Conservation (phyloP, 1,140 invertebrate species). For the Musca vetustissima region DNA sequence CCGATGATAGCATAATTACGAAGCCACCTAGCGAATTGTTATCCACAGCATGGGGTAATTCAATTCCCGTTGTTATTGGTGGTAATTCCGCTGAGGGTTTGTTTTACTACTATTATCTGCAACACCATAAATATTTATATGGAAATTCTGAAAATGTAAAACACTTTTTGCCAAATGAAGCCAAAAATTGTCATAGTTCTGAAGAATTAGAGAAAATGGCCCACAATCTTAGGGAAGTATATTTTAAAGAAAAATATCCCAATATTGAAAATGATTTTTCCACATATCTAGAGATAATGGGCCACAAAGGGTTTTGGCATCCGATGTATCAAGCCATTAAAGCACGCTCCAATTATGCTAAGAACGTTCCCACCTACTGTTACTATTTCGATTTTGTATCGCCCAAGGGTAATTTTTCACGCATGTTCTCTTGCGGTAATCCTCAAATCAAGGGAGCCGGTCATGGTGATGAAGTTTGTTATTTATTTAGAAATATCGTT, state of each 20-base stretch:
- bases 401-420: conserved; percentile 40
- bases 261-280: conserved; percentile 24
- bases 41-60: conserved; percentile 43
- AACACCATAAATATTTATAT: conserved; percentile 33
- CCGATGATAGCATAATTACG: conserved; percentile 33
- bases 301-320: conserved; percentile 53
- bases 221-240: conserved; percentile 30
- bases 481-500: conserved; percentile 61
- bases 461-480: conserved; percentile 67
- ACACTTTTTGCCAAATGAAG: conserved; percentile 34
- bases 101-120: conserved; percentile 40
- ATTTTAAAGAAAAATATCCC: conserved; percentile 34
- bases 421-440: conserved; percentile 41
- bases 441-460: conserved; percentile 56
- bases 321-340: conserved; percentile 44
- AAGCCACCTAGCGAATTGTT: conserved; percentile 34
- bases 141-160: conserved; percentile 34
- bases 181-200: conserved; percentile 26
- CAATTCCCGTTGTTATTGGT: conserved; percentile 56
- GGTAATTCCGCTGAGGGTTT: conserved; percentile 49
- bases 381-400: conserved; percentile 56
- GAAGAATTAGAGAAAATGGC: conserved; percentile 21
- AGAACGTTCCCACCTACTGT: conserved; percentile 50
- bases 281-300: conserved; percentile 49
- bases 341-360: conserved; percentile 30